Evolutionary conservation across 2,888 invertebrate species (phyloP).

Genomic region (Watsonalla binaria): DNA sequence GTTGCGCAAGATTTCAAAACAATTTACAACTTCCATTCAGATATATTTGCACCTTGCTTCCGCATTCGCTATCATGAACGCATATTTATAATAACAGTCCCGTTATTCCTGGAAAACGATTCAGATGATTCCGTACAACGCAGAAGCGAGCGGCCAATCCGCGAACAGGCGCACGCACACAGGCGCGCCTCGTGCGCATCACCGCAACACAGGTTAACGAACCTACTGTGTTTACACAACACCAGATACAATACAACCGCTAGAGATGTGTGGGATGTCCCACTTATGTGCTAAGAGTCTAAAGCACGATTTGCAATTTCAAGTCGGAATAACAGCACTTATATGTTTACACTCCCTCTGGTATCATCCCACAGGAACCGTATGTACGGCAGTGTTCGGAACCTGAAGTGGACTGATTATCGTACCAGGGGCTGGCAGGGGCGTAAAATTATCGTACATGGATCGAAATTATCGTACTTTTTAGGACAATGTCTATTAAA

Average conservation of each 20-base stretch:
- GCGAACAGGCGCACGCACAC: slow-evolving; percentile 13
- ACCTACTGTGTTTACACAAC: slow-evolving; percentile 53
- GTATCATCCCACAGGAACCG: no score
- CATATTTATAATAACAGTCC: background rate
- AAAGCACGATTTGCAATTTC: background rate
- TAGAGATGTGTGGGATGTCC: slow-evolving; percentile 16
- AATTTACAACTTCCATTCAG: background rate
- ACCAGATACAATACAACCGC: slow-evolving; percentile 24
- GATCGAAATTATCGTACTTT: no score
- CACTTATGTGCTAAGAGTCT: slow-evolving; percentile 8
- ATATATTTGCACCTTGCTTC: background rate
- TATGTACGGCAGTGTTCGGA: no score
- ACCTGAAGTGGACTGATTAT: no score
- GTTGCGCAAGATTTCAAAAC: background rate
- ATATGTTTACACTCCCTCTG: no score
- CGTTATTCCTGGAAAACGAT: background rate
- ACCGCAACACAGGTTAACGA: slow-evolving; percentile 53
- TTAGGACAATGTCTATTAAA: no score
- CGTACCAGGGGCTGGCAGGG: no score
- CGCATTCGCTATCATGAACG: background rate
- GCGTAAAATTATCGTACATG: no score
- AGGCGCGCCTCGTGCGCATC: slow-evolving; percentile 29
- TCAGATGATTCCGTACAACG: background rate
- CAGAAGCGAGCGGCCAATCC: slow-evolving; percentile 3
- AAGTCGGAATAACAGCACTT: no score